phyloP scores from a whole-genome alignment of 2,888 invertebrate genomes.

The Colostygia pectinataria region DNA sequence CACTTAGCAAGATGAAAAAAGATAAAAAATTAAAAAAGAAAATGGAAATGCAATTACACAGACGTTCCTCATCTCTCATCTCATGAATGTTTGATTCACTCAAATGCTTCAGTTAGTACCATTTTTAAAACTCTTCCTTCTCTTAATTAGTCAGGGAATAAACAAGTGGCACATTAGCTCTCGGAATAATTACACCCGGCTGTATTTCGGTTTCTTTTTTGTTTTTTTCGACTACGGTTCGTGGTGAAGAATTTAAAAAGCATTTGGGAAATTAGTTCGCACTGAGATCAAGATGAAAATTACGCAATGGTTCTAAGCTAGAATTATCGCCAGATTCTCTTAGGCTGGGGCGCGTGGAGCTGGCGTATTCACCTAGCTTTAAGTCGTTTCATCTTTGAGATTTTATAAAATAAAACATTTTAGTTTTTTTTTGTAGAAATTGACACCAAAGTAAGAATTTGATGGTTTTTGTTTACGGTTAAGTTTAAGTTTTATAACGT shows the following conservation, averaged over 20 bases:
- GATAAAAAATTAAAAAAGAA: slow-evolving; percentile 47
- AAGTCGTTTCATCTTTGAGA: too few relatives aligned
- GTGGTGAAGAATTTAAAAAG: slow-evolving; percentile 73
- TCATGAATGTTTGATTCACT: slow-evolving; percentile 77
- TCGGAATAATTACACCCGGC: slow-evolving; percentile 76
- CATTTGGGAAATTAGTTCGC: slow-evolving; percentile 74
- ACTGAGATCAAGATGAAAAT: slow-evolving; percentile 40
- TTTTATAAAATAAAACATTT: too few relatives aligned
- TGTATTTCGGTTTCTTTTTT: slow-evolving; percentile 55
- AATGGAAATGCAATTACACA: slow-evolving; percentile 48
- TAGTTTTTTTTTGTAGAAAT: too few relatives aligned
- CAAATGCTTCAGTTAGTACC: slow-evolving; percentile 58
- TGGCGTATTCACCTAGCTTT: too few relatives aligned
- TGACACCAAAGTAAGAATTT: not conserved
- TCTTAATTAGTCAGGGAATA: slow-evolving; percentile 81
- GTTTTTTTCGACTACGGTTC: slow-evolving; percentile 58
- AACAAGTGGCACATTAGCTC: slow-evolving; percentile 80
- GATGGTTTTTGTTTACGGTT: too few relatives aligned
- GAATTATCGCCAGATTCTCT: too few relatives aligned
- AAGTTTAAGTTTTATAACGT: too few relatives aligned
- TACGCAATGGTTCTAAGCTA: slow-evolving; percentile 2
- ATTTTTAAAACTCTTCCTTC: slow-evolving; percentile 73
- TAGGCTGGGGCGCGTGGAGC: too few relatives aligned
- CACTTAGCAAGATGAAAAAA: slow-evolving; percentile 45
- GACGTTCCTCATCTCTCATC: slow-evolving; percentile 53